Evolutionary conservation across 2,888 invertebrate genomes (phyloP).

Genomic region (Hartigia nigra): DNA sequence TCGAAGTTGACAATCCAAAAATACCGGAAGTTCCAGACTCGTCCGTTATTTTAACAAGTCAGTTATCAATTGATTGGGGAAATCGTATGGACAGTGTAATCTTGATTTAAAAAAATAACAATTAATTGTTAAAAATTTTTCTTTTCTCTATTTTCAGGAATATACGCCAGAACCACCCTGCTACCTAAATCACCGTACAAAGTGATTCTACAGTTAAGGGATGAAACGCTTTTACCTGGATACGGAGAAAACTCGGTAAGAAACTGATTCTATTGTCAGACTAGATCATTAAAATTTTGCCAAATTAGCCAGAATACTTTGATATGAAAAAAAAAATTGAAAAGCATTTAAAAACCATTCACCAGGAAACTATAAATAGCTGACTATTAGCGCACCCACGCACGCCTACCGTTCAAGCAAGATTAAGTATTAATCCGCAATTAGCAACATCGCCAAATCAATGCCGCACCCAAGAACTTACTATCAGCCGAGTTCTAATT

Average conservation of each 20-base stretch:
- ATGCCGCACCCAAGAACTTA: neutral
- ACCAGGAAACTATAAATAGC: no score
- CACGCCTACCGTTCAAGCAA: no score
- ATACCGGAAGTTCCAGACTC: constrained; percentile 41
- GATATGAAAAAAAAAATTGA: constrained; percentile 6
- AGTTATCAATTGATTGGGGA: constrained; percentile 24
- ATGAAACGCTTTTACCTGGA: constrained; percentile 66
- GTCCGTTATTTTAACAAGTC: constrained; percentile 55
- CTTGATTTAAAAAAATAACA: no score
- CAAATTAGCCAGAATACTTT: constrained; percentile 26
- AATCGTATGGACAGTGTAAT: no score
- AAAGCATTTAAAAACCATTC: no score
- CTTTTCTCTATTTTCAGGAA: constrained; percentile 35
- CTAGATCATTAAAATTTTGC: constrained; percentile 17
- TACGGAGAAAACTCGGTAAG: constrained; percentile 65
- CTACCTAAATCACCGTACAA: constrained; percentile 67
- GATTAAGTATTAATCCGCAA: neutral
- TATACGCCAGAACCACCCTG: constrained; percentile 54
- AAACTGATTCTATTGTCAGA: constrained; percentile 29
- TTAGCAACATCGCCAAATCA: neutral
- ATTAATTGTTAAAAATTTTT: no score
- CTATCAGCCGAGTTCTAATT: neutral
- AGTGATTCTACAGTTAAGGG: constrained; percentile 68
- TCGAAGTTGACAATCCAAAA: constrained; percentile 55
- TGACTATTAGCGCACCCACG: no score